Percentiles rank a stretch among this genome's conserved stretches.
Conservation (phyloP, 1,140 invertebrate genomes). For the Nylanderia fulva region DNA sequence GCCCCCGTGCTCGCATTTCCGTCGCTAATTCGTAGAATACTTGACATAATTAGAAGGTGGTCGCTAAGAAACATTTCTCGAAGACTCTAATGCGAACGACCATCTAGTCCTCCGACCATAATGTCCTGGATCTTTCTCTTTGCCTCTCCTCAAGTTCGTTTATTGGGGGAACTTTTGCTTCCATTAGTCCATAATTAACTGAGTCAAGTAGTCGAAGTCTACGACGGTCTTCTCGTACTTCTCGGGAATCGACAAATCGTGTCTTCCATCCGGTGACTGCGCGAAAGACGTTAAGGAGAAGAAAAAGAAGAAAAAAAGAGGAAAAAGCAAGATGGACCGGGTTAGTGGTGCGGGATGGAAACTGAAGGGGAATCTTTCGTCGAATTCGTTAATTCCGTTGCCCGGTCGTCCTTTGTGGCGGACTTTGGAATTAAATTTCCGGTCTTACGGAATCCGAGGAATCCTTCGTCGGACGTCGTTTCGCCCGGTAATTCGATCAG, state of each 20-base stretch:
- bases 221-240: constrained; percentile 32
- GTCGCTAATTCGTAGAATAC: constrained; percentile 32
- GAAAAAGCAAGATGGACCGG: neutral
- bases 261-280: constrained; percentile 34
- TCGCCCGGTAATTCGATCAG: constrained; percentile 72
- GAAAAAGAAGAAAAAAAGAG: constrained; percentile 1
- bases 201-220: constrained; percentile 52
- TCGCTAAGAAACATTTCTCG: constrained; percentile 8
- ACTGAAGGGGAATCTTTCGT: constrained; percentile 33
- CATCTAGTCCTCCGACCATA: constrained; percentile 11
- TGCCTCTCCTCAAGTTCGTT: constrained; percentile 35
- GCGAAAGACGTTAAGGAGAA: neutral
- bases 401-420: constrained; percentile 61
- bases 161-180: constrained; percentile 59
- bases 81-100: constrained; percentile 26
- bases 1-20: neutral
- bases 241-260: constrained; percentile 54
- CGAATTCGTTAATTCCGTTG: constrained; percentile 73
- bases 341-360: constrained; percentile 6
- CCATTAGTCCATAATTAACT: constrained; percentile 37
- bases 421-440: constrained; percentile 73
- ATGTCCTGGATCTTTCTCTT: constrained; percentile 11
- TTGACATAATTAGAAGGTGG: constrained; percentile 31
- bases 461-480: constrained; percentile 64
- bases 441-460: constrained; percentile 68